Percentiles rank a stretch among this genome's conserved stretches.
phyloP scores from a whole-genome alignment of 2,888 invertebrate genomes.

The Arrhopalites spinosus region DNA sequence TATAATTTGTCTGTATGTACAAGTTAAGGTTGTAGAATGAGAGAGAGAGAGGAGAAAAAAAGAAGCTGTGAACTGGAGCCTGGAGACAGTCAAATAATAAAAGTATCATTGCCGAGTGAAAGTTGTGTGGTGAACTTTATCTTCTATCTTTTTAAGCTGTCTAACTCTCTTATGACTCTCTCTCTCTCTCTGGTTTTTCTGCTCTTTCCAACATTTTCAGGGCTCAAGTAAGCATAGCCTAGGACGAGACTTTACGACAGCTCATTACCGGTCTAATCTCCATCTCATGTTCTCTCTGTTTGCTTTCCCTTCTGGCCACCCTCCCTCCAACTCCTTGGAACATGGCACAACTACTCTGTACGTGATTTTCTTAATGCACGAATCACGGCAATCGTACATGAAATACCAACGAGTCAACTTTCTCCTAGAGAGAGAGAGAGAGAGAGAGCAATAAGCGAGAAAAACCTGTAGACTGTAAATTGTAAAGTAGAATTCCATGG shows the following conservation, averaged over 20 bases:
- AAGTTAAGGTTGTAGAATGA: no score
- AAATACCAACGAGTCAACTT: background rate
- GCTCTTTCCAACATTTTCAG: background rate
- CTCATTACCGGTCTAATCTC: constrained; percentile 39
- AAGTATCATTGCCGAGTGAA: constrained; percentile 18
- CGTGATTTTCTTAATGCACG: constrained; percentile 12
- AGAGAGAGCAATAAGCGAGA: no score
- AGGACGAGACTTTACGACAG: constrained; percentile 32
- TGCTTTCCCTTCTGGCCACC: constrained; percentile 27
- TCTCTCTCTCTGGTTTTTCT: background rate
- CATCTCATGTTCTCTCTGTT: constrained; percentile 18
- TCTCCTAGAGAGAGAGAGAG: background rate
- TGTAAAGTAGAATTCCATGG: no score
- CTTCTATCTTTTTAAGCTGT: constrained; percentile 27
- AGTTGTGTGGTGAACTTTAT: constrained; percentile 25
- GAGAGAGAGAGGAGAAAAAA: background rate
- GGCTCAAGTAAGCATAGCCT: constrained; percentile 10
- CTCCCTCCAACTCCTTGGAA: no score
- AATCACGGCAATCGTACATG: background rate
- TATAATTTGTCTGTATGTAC: no score
- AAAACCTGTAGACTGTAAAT: no score
- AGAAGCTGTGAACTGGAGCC: background rate
- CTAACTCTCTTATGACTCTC: constrained; percentile 14
- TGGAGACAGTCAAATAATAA: constrained; percentile 10
- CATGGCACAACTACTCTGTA: constrained; percentile 33